These are phyloP conservation scores for Eurytoma adleriae DNA, from an alignment of 2,888 invertebrate species.

Conservation along the genomic window DNA sequence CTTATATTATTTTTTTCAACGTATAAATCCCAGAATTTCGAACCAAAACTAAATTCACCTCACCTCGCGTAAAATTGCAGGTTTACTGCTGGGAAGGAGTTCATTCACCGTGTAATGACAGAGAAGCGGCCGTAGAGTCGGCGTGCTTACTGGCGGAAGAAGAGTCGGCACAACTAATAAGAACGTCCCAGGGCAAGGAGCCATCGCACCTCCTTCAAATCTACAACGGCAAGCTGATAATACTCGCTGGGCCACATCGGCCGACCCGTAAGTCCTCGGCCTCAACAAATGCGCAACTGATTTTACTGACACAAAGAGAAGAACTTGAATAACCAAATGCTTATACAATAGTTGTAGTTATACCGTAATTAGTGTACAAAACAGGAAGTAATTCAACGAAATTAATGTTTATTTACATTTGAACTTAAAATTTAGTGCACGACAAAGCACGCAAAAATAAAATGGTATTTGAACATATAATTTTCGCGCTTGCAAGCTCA, in stretches of 20 bases:
- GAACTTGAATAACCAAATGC: too few relatives aligned
- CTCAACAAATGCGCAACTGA: background rate
- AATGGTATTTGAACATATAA: too few relatives aligned
- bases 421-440: too few relatives aligned
- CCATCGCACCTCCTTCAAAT: constrained; percentile 94
- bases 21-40: too few relatives aligned
- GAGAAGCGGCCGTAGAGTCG: constrained; percentile 83
- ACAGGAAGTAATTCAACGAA: too few relatives aligned
- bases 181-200: constrained; percentile 92
- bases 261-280: constrained; percentile 79
- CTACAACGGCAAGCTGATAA: constrained; percentile 90
- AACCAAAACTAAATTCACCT: too few relatives aligned
- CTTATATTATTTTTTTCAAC: too few relatives aligned
- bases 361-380: too few relatives aligned
- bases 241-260: constrained; percentile 83
- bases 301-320: background rate
- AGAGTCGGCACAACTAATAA: constrained; percentile 78
- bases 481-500: too few relatives aligned
- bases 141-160: constrained; percentile 78
- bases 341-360: too few relatives aligned
- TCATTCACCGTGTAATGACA: constrained; percentile 86
- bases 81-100: constrained; percentile 81
- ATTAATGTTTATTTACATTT: too few relatives aligned
- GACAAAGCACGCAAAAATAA: too few relatives aligned
- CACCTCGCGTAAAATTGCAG: constrained; percentile 55